Conservation (phyloP, 1,140 invertebrate species). For the Diorhabda sublineata region DNA sequence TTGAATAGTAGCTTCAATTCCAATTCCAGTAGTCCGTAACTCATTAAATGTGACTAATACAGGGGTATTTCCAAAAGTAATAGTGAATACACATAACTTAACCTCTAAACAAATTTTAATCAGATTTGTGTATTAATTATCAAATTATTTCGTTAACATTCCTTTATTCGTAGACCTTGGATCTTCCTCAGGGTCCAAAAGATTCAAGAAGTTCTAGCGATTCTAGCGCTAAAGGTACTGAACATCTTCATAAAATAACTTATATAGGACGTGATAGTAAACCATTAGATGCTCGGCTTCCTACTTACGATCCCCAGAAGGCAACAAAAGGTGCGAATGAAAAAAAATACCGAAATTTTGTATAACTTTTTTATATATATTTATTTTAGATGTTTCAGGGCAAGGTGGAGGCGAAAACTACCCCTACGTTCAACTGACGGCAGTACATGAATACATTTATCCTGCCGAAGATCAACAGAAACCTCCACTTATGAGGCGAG, state of each 20-base stretch:
- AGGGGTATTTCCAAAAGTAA: no score
- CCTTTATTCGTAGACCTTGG: conserved; percentile 61
- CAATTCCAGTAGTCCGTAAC: no score
- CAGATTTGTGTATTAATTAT: neutral
- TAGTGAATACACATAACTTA: neutral
- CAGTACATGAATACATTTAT: conserved; percentile 79
- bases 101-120: neutral
- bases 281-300: conserved; percentile 36
- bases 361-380: neutral
- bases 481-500: conserved; percentile 49
- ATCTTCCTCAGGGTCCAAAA: conserved; percentile 71
- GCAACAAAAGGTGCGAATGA: conserved; percentile 24
- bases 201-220: conserved; percentile 61
- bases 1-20: no score
- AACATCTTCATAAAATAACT: conserved; percentile 42
- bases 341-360: neutral
- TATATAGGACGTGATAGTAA: conserved; percentile 43
- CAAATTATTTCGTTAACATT: neutral
- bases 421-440: conserved; percentile 81
- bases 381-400: conserved; percentile 5
- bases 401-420: conserved; percentile 57
- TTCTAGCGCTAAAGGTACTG: conserved; percentile 49
- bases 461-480: conserved; percentile 63
- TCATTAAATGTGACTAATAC: no score
- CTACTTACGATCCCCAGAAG: conserved; percentile 40